Evolutionary conservation across 2,888 invertebrate genomes (phyloP).

Genomic region (Ashinkailepas kermadecensis): DNA sequence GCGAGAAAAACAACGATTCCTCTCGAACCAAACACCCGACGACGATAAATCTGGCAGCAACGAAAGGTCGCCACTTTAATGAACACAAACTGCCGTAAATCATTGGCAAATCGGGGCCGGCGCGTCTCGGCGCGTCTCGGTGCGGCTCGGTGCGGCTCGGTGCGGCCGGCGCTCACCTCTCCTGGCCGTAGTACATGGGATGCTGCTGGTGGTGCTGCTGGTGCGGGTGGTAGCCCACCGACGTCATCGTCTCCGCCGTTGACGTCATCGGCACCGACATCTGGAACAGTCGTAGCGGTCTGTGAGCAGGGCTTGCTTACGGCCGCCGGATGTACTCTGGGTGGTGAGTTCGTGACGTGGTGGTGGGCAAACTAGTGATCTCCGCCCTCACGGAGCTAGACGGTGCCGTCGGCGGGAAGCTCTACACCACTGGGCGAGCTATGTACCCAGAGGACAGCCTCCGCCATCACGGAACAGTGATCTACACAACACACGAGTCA

Average conservation of each 20-base stretch:
- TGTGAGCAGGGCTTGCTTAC: too few relatives aligned
- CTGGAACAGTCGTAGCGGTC: slow-evolving; percentile 30
- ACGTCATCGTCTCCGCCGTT: slow-evolving; percentile 51
- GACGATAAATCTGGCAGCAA: background rate
- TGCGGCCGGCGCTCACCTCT: slow-evolving; percentile 35
- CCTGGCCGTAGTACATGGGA: slow-evolving; percentile 41
- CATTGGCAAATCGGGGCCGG: background rate
- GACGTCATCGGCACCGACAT: slow-evolving; percentile 35
- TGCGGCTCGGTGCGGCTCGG: too few relatives aligned
- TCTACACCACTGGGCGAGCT: too few relatives aligned
- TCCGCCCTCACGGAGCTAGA: too few relatives aligned
- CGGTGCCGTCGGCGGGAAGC: too few relatives aligned
- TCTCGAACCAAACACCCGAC: background rate
- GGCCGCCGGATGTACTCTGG: slow-evolving; percentile 42
- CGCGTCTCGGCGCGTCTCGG: too few relatives aligned
- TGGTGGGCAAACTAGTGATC: too few relatives aligned
- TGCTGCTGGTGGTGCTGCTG: slow-evolving; percentile 53
- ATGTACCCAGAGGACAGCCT: too few relatives aligned
- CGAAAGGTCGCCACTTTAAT: slow-evolving; percentile 2
- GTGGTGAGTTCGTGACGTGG: too few relatives aligned
- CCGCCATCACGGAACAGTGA: too few relatives aligned
- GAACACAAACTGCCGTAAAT: background rate
- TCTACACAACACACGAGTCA: too few relatives aligned
- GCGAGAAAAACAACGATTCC: background rate
- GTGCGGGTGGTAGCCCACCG: slow-evolving; percentile 44